phyloP scores from a whole-genome alignment of 2,113 vertebrate species.

The Prochilodus magdalenae region DNA sequence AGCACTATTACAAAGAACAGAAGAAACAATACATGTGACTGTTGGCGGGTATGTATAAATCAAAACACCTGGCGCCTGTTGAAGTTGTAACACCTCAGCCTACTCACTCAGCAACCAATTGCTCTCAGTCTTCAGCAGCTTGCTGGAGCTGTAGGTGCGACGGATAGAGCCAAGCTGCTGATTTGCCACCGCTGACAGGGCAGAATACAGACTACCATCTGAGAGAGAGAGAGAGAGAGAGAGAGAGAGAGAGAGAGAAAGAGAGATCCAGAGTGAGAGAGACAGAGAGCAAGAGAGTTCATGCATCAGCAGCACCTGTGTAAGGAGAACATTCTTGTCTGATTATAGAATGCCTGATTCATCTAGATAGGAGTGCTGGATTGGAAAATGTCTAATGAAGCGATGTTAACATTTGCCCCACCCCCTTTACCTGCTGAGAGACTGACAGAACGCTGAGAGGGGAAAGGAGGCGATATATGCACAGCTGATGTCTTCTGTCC shows the following conservation, averaged over 20 bases:
- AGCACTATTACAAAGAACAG: not conserved
- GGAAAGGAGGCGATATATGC: conserved; percentile 74
- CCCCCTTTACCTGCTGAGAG: conserved; percentile 73
- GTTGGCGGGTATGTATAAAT: not conserved
- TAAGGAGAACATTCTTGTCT: not conserved
- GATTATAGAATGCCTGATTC: conserved; percentile 13
- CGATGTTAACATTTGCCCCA: not conserved
- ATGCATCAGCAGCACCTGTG: conserved; percentile 11
- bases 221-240: conserved; percentile 24
- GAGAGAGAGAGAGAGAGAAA: not conserved
- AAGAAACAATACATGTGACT: not conserved
- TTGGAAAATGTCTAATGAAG: conserved; percentile 11
- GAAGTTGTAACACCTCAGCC: conserved; percentile 28
- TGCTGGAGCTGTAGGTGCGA: conserved; percentile 76
- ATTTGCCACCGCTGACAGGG: conserved; percentile 71
- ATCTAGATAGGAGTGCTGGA: not conserved
- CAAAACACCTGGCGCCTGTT: not conserved
- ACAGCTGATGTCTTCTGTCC: conserved; percentile 65
- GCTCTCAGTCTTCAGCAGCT: conserved; percentile 79
- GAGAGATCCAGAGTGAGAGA: conserved; percentile 4
- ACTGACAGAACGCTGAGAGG: conserved; percentile 75
- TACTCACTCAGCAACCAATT: conserved; percentile 83
- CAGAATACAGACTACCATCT: conserved; percentile 83
- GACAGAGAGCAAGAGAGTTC: conserved; percentile 10
- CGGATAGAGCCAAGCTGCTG: conserved; percentile 74